Conservation (phyloP, 2,888 invertebrate genomes). For the Endotricha flammealis region DNA sequence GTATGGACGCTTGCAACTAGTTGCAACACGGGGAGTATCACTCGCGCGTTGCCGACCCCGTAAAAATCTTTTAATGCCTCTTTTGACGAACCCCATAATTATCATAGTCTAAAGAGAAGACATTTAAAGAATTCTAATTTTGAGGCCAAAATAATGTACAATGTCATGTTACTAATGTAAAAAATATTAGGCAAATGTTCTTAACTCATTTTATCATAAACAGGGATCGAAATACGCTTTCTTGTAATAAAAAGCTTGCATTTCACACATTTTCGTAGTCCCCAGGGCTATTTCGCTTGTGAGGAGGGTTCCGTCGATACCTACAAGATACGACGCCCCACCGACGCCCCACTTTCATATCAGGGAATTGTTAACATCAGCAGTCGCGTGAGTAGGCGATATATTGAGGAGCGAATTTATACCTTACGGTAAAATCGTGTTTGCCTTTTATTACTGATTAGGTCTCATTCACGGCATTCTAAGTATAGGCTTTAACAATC, state of each 20-base stretch:
- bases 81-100: too few relatives aligned
- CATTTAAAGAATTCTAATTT: too few relatives aligned
- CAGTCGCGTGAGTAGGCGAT: constrained; percentile 31
- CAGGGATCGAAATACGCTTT: background rate
- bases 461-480: background rate
- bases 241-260: background rate
- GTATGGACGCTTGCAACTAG: too few relatives aligned
- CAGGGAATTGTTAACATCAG: constrained; percentile 22
- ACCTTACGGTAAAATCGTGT: constrained; percentile 4
- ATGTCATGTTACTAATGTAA: too few relatives aligned
- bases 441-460: background rate
- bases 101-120: too few relatives aligned
- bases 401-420: constrained; percentile 35
- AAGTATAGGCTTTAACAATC: too few relatives aligned
- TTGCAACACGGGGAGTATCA: too few relatives aligned
- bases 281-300: background rate
- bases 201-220: background rate
- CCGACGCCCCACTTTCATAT: constrained; percentile 12
- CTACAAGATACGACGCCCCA: background rate
- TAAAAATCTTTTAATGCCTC: too few relatives aligned
- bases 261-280: background rate
- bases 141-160: too few relatives aligned
- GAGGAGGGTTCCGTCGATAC: background rate
- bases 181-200: too few relatives aligned
- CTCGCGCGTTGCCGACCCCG: too few relatives aligned